A percentile compares a stretch with the other conserved stretches of the same genome.
Evolutionary conservation across 1,140 invertebrate genomes (phyloP).

Genomic region (Chionoecetes opilio): DNA sequence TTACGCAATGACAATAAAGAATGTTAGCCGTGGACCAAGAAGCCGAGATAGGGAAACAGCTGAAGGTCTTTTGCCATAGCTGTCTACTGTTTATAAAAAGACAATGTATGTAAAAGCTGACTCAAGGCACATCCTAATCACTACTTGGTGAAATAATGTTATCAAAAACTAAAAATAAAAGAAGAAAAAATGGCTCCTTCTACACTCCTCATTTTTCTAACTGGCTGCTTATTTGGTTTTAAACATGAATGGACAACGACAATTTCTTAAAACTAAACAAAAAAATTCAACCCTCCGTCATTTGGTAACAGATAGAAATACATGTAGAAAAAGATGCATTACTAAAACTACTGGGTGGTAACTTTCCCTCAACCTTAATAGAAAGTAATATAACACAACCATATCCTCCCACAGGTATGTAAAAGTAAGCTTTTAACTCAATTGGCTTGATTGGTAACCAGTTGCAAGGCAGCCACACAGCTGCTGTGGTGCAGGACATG

Average conservation of each 20-base stretch:
- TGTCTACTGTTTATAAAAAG: background rate
- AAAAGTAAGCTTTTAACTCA: slow-evolving; percentile 53
- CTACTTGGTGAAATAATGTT: background rate
- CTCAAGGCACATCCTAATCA: background rate
- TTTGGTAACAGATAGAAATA: slow-evolving; percentile 75
- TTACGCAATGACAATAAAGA: too few relatives aligned
- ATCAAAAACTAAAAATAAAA: background rate
- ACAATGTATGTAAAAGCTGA: background rate
- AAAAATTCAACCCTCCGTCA: slow-evolving; percentile 64
- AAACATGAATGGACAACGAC: background rate
- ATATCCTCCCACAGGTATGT: slow-evolving; percentile 52
- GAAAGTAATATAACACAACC: slow-evolving; percentile 72
- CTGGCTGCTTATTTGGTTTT: slow-evolving; percentile 47
- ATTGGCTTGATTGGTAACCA: slow-evolving; percentile 62
- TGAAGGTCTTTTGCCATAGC: background rate
- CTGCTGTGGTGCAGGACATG: background rate
- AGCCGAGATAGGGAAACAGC: background rate
- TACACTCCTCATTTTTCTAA: background rate
- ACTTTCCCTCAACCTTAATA: slow-evolving; percentile 70
- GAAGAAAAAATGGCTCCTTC: background rate
- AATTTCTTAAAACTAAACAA: slow-evolving; percentile 58
- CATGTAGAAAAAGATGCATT: slow-evolving; percentile 22
- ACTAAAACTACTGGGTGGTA: slow-evolving; percentile 78
- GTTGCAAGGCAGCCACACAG: slow-evolving; percentile 49
- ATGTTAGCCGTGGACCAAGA: background rate